Evolutionary conservation across 2,888 invertebrate species (phyloP).

Genomic region (Lutraria lutraria): DNA sequence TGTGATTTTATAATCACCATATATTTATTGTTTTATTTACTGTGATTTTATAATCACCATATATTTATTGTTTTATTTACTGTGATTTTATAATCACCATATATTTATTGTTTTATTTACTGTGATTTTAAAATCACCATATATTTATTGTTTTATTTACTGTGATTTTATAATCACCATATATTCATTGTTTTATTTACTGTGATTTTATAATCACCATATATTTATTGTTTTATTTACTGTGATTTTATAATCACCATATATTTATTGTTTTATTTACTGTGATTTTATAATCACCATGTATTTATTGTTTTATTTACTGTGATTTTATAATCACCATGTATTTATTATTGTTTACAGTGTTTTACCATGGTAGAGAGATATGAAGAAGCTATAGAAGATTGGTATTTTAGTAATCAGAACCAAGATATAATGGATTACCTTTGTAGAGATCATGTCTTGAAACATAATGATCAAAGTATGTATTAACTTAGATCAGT

Average conservation of each 20-base stretch:
- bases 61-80: not conserved
- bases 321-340: not conserved
- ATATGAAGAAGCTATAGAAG: slow-evolving; percentile 94
- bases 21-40: slow-evolving; percentile 53
- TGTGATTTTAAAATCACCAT: no score
- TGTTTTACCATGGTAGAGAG: slow-evolving; percentile 95
- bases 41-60: no score
- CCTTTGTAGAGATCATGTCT: slow-evolving; percentile 91
- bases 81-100: not conserved
- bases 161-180: not conserved
- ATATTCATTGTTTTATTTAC: slow-evolving; percentile 51
- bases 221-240: not conserved
- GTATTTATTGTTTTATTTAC: not conserved
- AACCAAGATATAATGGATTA: slow-evolving; percentile 90
- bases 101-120: slow-evolving; percentile 53
- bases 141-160: not conserved
- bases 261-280: not conserved
- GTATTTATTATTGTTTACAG: slow-evolving; percentile 83
- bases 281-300: no score
- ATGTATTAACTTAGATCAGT: no score
- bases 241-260: not conserved
- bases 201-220: no score
- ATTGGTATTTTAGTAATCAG: slow-evolving; percentile 95
- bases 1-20: not conserved
- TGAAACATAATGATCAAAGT: slow-evolving; percentile 90